These are phyloP conservation scores for Pelobates cultripes DNA, from an alignment of 2,797 vertebrate genomes.

Conservation along the genomic window DNA sequence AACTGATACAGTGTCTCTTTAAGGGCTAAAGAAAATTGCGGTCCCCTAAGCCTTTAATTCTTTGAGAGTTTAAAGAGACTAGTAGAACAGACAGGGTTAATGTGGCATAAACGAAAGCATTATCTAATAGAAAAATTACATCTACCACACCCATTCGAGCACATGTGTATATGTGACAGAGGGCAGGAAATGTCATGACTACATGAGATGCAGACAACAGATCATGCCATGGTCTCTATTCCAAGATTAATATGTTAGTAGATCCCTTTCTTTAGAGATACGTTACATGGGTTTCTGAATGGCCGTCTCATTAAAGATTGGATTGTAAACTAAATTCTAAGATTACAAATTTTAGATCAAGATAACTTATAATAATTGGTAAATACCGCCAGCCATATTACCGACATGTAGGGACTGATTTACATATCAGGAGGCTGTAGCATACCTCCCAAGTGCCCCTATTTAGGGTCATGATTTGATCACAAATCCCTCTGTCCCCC, in stretches of 20 bases:
- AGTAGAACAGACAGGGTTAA: constrained; percentile 47
- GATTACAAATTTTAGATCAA: too few species aligned
- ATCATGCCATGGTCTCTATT: neutral
- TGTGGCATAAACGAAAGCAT: constrained; percentile 44
- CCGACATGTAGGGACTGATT: too few species aligned
- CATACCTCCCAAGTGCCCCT: too few species aligned
- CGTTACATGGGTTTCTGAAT: too few species aligned
- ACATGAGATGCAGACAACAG: neutral
- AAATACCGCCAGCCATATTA: too few species aligned
- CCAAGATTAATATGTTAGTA: neutral
- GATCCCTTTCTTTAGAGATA: neutral
- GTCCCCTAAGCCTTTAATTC: constrained; percentile 49
- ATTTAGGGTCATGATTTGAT: too few species aligned
- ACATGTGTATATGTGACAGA: neutral
- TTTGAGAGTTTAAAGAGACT: constrained; percentile 42
- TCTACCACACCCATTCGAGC: neutral
- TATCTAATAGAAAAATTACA: constrained; percentile 47
- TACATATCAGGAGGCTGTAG: too few species aligned
- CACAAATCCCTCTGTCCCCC: too few species aligned
- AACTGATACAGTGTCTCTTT: constrained; percentile 55
- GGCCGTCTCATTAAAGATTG: too few species aligned
- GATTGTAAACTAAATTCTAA: too few species aligned
- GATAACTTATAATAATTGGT: too few species aligned
- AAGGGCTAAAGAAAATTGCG: constrained; percentile 50
- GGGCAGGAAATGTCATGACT: neutral